Evolutionary conservation across 2,888 invertebrate species (phyloP).

Genomic region (Tinea pellionella): DNA sequence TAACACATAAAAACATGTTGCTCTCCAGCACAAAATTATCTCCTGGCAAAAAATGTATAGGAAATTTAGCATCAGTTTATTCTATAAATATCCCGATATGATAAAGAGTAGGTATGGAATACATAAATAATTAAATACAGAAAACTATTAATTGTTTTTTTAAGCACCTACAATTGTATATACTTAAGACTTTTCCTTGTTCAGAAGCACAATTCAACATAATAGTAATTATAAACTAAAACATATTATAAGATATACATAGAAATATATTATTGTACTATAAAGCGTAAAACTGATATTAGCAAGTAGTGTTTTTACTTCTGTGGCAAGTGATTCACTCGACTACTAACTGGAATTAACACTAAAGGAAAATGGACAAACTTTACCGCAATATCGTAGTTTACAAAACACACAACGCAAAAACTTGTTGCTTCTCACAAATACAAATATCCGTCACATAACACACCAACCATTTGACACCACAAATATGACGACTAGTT

Average conservation of each 20-base stretch:
- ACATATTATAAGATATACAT: not conserved
- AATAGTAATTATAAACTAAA: not conserved
- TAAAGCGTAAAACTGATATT: not conserved
- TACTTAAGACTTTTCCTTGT: too few species aligned
- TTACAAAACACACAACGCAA: conserved; percentile 21
- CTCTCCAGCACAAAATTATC: not conserved
- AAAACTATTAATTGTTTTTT: not conserved
- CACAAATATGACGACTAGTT: conserved; percentile 2
- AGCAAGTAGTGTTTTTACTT: not conserved
- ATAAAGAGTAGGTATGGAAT: not conserved
- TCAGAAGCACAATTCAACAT: not conserved
- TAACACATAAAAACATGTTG: not conserved
- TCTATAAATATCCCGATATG: conserved; percentile 3
- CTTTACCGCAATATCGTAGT: conserved; percentile 12
- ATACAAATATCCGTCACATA: conserved; percentile 20
- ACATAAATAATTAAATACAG: not conserved
- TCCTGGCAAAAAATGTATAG: not conserved
- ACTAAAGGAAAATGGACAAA: not conserved
- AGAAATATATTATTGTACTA: not conserved
- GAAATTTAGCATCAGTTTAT: not conserved
- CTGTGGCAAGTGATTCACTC: not conserved
- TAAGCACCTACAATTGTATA: too few species aligned
- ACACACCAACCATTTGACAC: conserved; percentile 8
- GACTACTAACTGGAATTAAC: not conserved
- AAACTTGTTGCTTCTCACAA: conserved; percentile 25